A percentile compares a stretch with the other conserved stretches of the same genome.
Conservation (phyloP, 1,140 invertebrate genomes). For the Daktulosphaira vitifoliae region DNA sequence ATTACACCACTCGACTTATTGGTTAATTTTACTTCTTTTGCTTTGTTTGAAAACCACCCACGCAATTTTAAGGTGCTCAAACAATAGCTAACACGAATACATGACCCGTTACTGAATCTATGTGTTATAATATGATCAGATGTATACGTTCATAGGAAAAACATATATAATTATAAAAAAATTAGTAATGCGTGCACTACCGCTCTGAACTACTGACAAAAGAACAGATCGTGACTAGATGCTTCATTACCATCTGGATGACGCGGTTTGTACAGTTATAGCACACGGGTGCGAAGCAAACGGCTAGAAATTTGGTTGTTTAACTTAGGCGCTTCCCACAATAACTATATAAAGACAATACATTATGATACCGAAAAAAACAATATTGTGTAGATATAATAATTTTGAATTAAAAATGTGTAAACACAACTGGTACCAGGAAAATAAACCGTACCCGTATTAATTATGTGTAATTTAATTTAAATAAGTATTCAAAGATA, state of each 20-base stretch:
- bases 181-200: constrained; percentile 26
- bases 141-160: no score
- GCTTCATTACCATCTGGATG: constrained; percentile 24
- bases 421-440: no score
- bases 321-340: constrained; percentile 5
- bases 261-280: constrained; percentile 11
- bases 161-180: constrained; percentile 26
- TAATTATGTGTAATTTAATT: no score
- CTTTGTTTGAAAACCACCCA: background rate
- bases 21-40: background rate
- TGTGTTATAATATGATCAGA: constrained; percentile 3
- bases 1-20: background rate
- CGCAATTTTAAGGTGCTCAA: background rate
- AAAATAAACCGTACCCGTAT: no score
- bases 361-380: no score
- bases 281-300: constrained; percentile 2
- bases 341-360: no score
- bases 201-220: constrained; percentile 16
- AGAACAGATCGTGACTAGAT: constrained; percentile 23
- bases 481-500: no score
- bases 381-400: no score
- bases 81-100: constrained; percentile 19
- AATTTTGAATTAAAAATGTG: no score
- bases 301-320: background rate
- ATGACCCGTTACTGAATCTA: background rate